Base-by-base conservation (phyloP, 2,113 vertebrate genomes). In the Chloropsis cyanopogon region DNA sequence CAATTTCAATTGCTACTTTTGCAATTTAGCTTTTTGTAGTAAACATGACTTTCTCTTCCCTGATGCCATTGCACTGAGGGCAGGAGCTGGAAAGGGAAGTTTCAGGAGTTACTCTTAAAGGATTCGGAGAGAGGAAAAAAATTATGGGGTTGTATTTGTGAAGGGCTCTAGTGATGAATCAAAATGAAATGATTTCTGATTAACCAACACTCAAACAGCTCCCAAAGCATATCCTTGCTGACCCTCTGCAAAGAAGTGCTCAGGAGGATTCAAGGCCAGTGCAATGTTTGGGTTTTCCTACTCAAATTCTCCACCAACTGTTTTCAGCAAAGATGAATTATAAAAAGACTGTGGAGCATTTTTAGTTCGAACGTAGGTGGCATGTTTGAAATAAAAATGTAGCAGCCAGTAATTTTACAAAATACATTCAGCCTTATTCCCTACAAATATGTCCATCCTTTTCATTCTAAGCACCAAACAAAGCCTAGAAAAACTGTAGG, bases 151-250 rank as follows among this genome's bases (percentile, higher is more conserved):
- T 90, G 29, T 46, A 37, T 93, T 83, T 94, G 46, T 94, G 75
- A 88, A 96, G 79, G 69, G 69, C 82, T 78, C 79, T 90, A 93
- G 71, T 31, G 72, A 71, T 25, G 53, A 93, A 88, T 81, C 44
- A 83, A 83, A 93, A 64, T 75, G 44, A 83, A 95, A 79, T 94
- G 46, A 84, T 82, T 88, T 85, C 69, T 94, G 85, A 94, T 94
- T 88, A 92, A 70, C 70, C 49, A 46, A 56, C 80, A 37, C 71
- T 93, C 39, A 31, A 1, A 42, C 4, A 14, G 56, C 69, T 92
- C 76, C 76, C 68, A 44, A 9, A 59, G 73, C 52, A 29, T 60
- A 31, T 82, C 80, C 73, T 89, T 64, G 49, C 56, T 92, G 93
- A 89, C 90, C 91, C 71, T 68, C 70, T 79, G 8, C 14, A 90